Evolutionary conservation across 2,888 invertebrate genomes (phyloP), one percentile per base, ranked within the genome.

Genomic region (Oscheius myriophilus): DNA sequence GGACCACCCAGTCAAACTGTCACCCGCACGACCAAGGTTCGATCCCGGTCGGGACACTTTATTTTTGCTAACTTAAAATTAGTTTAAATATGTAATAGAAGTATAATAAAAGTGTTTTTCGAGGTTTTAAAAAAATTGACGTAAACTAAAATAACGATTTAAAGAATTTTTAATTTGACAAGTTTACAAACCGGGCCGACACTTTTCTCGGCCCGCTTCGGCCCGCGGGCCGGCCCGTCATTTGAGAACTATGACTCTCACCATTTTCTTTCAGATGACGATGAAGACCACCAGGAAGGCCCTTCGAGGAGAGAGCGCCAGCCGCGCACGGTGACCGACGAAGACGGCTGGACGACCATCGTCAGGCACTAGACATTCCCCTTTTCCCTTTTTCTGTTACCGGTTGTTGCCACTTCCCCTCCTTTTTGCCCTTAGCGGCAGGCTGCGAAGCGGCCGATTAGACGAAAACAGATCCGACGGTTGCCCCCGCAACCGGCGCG

Each of bases 311-410:
- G 72, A 41, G 70, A 64, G 33, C 51, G 72, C 9, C 66, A 70
- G 58, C 73, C 76, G 25, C 70, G 75, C 42, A 75, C 71, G 14
- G 76, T 76, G 25, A 78, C 78, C 12, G 81, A 82, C 52, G 80
- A 82, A 11, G 81, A 82, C 41, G 82, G 82, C 16, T 82, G 82
- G 82, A 82, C 82, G 18, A 81, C 81, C 9, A 76, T 82, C 43
- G 67, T 70, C n/a, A 62, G 69, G 45, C 53, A 70, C 21, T 71
- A 70, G 26, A 46, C n/a, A 42, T 41, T 39, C 39, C 11, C 14
- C 18, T 11, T 18, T 33, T 18, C 14, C n/a, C 45, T 33, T 39
- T 46, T 18, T 9, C 16, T 46, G 46, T 42, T 61, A 25, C 16
- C 42, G 21, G 33, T 54, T 54, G 25, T 59, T 59, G 43, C n/a